These are phyloP conservation scores for Chaitophorus viminalis DNA, from an alignment of 2,888 invertebrate species.

Conservation along the genomic window DNA sequence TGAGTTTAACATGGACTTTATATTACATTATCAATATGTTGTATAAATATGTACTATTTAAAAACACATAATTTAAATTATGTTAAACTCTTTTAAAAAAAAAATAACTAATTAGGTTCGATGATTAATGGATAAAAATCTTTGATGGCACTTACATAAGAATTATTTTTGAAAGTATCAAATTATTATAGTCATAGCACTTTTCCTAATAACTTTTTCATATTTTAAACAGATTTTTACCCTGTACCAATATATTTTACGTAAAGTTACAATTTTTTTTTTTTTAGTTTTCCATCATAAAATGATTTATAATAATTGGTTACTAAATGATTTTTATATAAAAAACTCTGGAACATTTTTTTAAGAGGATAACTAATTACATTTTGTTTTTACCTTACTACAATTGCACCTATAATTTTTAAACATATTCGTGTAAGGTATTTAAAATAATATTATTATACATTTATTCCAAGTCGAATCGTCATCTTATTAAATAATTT, in stretches of 20 bases:
- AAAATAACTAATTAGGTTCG: not conserved
- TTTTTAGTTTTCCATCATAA: conserved; percentile 25
- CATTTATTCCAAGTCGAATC: too few relatives aligned
- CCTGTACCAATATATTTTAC: not conserved
- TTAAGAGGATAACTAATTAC: not conserved
- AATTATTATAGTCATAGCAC: not conserved
- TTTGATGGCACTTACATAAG: not conserved
- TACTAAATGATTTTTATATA: not conserved
- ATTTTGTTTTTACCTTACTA: not conserved
- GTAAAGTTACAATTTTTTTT: conserved; percentile 31
- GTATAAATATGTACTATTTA: too few relatives aligned
- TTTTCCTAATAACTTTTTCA: conserved; percentile 36
- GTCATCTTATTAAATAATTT: too few relatives aligned
- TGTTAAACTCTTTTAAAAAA: too few relatives aligned
- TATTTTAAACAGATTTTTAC: not conserved
- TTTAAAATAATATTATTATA: too few relatives aligned
- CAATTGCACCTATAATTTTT: too few relatives aligned
- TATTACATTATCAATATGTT: too few relatives aligned
- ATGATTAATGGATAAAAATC: not conserved
- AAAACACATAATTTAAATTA: too few relatives aligned
- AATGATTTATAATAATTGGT: conserved; percentile 10
- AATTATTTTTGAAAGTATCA: conserved; percentile 9
- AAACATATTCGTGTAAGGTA: too few relatives aligned
- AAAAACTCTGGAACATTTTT: not conserved
- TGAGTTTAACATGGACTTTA: too few relatives aligned